Evolutionary conservation across 2,113 vertebrate species (phyloP).

Genomic region (Papio anubis): DNA sequence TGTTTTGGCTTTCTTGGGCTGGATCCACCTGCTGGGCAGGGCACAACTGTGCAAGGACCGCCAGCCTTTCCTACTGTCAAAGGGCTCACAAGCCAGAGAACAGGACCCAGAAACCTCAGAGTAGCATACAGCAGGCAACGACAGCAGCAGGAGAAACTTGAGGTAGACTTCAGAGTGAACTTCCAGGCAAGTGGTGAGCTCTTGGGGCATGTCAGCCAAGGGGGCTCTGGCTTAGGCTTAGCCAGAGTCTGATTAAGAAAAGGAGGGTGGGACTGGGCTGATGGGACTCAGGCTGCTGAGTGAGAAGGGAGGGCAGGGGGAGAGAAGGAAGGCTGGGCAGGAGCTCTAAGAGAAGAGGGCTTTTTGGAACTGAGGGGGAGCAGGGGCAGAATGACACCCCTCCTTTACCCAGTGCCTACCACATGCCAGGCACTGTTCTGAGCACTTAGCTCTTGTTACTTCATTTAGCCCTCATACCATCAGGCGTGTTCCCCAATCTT

Average conservation of each 20-base stretch:
- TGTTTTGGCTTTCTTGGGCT: neutral
- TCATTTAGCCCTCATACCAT: neutral
- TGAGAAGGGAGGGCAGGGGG: no score
- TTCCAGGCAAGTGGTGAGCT: conserved; percentile 85
- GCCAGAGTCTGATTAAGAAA: neutral
- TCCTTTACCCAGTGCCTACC: neutral
- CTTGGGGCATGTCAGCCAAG: conserved; percentile 85
- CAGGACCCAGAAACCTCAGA: neutral
- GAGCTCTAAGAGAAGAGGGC: neutral
- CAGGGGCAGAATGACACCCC: no score
- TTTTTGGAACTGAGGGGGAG: neutral
- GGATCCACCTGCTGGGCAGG: neutral
- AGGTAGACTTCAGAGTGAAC: neutral
- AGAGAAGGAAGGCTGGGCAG: neutral
- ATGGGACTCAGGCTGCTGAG: no score
- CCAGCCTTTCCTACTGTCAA: neutral
- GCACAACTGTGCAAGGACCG: neutral
- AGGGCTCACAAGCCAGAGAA: neutral
- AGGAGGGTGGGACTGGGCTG: neutral
- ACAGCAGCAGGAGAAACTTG: neutral
- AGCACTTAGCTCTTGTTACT: neutral
- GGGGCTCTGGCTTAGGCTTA: neutral
- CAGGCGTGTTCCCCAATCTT: neutral
- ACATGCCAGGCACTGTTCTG: neutral
- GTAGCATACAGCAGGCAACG: no score